Percentiles rank a stretch among this genome's conserved stretches.
phyloP scores from a whole-genome alignment of 1,140 invertebrate genomes.

The Brachystomella parvula region DNA sequence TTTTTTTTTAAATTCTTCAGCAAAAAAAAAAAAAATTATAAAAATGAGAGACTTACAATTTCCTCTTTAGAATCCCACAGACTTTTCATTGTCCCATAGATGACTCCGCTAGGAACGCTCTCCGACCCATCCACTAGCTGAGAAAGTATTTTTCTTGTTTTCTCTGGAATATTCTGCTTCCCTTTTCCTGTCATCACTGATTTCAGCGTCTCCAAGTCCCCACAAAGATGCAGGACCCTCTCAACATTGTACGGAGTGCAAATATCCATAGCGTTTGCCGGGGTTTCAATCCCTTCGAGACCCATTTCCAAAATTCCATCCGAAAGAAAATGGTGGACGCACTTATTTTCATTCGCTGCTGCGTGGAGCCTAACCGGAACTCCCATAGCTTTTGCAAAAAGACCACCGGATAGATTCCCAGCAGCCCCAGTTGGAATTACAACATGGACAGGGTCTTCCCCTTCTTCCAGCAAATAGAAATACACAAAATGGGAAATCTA shows the following conservation, averaged over 20 bases:
- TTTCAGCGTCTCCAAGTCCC: conserved; percentile 33
- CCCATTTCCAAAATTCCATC: conserved; percentile 40
- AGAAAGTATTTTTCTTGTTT: conserved; percentile 36
- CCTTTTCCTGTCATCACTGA: conserved; percentile 41
- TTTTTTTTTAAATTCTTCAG: neutral
- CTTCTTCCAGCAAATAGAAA: conserved; percentile 42
- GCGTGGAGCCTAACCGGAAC: conserved; percentile 44
- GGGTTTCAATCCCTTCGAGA: conserved; percentile 38
- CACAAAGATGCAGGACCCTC: conserved; percentile 43
- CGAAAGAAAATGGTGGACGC: conserved; percentile 41
- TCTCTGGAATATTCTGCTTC: conserved; percentile 37
- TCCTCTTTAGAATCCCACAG: conserved; percentile 45
- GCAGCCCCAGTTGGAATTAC: conserved; percentile 47
- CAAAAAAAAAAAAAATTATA: neutral
- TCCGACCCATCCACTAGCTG: conserved; percentile 22
- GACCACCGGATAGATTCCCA: conserved; percentile 47
- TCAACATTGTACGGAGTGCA: conserved; percentile 47
- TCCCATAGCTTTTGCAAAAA: conserved; percentile 44
- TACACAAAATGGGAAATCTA: conserved; percentile 45
- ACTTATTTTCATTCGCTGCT: conserved; percentile 45
- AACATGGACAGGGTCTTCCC: conserved; percentile 40
- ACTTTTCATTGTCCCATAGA: conserved; percentile 42
- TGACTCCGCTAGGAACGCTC: conserved; percentile 31
- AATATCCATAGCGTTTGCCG: conserved; percentile 49
- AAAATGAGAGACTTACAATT: conserved; percentile 25